A percentile compares a stretch with the other conserved stretches of the same genome.
Conservation (phyloP, 1,140 invertebrate species). For the Ylistrum balloti region DNA sequence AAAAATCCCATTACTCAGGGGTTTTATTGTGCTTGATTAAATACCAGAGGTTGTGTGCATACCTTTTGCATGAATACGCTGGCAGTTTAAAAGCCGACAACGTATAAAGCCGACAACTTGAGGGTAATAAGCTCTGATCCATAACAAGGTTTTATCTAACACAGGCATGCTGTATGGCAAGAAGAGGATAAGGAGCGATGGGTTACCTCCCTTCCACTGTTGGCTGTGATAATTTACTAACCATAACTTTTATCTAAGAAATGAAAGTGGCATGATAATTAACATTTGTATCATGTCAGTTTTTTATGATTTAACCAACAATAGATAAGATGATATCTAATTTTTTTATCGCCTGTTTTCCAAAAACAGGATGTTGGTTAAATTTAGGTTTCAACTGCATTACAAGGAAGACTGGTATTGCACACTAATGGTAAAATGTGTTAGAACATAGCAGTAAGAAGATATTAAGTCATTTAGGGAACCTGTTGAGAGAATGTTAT, state of each 20-base stretch:
- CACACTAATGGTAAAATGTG: no score
- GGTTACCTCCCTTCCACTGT: not conserved
- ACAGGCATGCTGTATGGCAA: not conserved
- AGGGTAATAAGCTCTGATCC: not conserved
- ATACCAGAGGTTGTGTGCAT: conserved; percentile 25
- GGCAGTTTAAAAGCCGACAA: not conserved
- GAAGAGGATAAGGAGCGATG: not conserved
- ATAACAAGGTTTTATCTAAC: not conserved
- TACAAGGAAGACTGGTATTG: no score
- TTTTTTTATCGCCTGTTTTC: no score
- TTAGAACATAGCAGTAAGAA: no score
- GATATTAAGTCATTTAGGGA: no score
- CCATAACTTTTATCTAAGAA: no score
- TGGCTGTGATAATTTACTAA: not conserved
- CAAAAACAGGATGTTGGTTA: no score
- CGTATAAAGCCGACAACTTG: not conserved
- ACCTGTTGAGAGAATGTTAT: no score
- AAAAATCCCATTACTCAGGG: not conserved
- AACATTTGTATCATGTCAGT: no score
- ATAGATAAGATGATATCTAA: no score
- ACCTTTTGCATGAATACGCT: conserved; percentile 33
- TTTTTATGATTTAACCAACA: no score
- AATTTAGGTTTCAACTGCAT: no score
- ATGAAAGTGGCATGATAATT: not conserved
- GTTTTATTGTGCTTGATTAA: conserved; percentile 21